These are phyloP conservation scores for Apamea anceps DNA, from an alignment of 2,888 invertebrate species.

Conservation along the genomic window DNA sequence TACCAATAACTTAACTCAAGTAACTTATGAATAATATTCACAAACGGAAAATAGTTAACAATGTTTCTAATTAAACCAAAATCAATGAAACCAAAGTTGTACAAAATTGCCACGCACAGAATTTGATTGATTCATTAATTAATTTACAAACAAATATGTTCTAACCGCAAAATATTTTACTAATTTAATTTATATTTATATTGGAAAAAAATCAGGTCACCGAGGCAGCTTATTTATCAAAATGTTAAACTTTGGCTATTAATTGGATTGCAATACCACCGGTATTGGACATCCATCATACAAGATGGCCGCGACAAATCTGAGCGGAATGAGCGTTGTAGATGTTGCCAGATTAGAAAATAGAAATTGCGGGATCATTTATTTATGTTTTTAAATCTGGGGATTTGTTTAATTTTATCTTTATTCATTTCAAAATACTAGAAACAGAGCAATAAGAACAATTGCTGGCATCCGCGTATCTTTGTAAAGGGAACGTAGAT, in stretches of 20 bases:
- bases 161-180: slow-evolving; percentile 12
- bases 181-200: slow-evolving; percentile 31
- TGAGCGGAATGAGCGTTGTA: slow-evolving; percentile 25
- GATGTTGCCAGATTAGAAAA: slow-evolving; percentile 54
- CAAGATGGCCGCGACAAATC: slow-evolving; percentile 52
- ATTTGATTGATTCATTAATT: slow-evolving; percentile 26
- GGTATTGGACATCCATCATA: slow-evolving; percentile 59
- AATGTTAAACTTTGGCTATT: slow-evolving; percentile 61
- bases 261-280: slow-evolving; percentile 51
- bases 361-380: slow-evolving; percentile 30
- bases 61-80: slow-evolving; percentile 5
- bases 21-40: slow-evolving; percentile 12
- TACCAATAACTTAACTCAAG: neutral
- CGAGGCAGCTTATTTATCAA: slow-evolving; percentile 54
- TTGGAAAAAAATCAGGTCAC: slow-evolving; percentile 25
- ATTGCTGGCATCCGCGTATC: neutral
- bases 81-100: slow-evolving; percentile 2
- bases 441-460: neutral
- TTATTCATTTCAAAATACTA: neutral
- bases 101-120: slow-evolving; percentile 13
- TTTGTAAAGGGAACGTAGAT: neutral
- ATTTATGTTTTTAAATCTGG: slow-evolving; percentile 2
- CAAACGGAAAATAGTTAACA: slow-evolving; percentile 21
- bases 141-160: slow-evolving; percentile 23
- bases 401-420: neutral